A percentile compares a stretch with the other conserved stretches of the same genome.
Conservation (phyloP, 2,888 invertebrate genomes). For the Lamproptera curius region DNA sequence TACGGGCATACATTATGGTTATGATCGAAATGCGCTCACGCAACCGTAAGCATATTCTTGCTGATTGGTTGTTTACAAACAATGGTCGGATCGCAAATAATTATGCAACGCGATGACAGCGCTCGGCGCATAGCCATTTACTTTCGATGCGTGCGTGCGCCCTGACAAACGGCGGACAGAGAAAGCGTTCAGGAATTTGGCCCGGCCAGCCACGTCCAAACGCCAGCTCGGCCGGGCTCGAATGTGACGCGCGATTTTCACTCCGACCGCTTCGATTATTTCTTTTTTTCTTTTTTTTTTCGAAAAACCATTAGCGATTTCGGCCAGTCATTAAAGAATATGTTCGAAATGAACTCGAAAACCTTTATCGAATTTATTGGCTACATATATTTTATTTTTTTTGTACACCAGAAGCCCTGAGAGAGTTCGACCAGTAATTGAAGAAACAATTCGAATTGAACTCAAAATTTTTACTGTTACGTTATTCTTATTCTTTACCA, state of each 20-base stretch:
- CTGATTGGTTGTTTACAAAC: constrained; percentile 70
- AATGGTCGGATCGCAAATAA: constrained; percentile 67
- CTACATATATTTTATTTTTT: too few species aligned
- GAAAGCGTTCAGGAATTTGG: constrained; percentile 76
- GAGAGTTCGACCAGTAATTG: too few species aligned
- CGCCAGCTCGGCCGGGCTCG: constrained; percentile 6
- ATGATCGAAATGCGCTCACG: constrained; percentile 62
- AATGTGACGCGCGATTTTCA: constrained; percentile 2
- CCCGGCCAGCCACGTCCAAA: constrained; percentile 36
- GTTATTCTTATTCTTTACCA: too few species aligned
- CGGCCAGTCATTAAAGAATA: neutral
- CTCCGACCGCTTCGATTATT: neutral
- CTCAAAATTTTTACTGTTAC: too few species aligned
- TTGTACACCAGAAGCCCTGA: too few species aligned
- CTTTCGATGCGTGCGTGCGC: constrained; percentile 63
- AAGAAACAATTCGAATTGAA: too few species aligned
- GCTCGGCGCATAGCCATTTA: constrained; percentile 53
- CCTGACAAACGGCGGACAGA: constrained; percentile 41
- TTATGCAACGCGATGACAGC: constrained; percentile 73
- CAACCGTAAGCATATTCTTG: constrained; percentile 49
- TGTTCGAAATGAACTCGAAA: neutral
- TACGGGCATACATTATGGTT: constrained; percentile 26
- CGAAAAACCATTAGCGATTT: too few species aligned
- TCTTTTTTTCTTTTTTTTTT: too few species aligned
- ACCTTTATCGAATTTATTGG: too few species aligned